Percentiles rank a stretch among this genome's conserved stretches.
These are phyloP conservation scores for Nymphalis polychloros DNA, from an alignment of 2,888 invertebrate genomes.

Conservation along the genomic window DNA sequence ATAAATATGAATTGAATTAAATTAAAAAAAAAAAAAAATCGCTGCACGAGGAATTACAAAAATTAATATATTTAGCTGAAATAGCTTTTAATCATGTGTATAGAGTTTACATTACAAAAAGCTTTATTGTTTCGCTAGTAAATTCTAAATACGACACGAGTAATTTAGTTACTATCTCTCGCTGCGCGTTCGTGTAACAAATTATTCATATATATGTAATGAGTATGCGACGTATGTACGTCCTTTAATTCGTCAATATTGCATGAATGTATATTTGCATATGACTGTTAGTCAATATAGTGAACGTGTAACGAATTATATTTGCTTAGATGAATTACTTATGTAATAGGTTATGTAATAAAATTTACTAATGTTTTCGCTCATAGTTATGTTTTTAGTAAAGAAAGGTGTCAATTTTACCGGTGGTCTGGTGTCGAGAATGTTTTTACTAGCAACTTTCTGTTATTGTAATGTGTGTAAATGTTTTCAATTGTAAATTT, in stretches of 20 bases:
- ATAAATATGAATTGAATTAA: no score
- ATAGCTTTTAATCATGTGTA: no score
- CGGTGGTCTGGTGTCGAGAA: not conserved
- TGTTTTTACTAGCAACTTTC: not conserved
- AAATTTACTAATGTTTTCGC: slow-evolving; percentile 8
- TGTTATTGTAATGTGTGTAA: no score
- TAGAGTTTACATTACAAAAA: not conserved
- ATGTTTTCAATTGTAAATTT: no score
- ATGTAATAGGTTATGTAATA: slow-evolving; percentile 15
- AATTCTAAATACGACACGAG: not conserved
- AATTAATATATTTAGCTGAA: no score
- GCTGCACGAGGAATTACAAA: no score
- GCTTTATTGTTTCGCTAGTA: not conserved
- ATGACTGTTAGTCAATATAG: slow-evolving; percentile 28
- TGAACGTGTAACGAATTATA: slow-evolving; percentile 26
- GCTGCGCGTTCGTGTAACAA: not conserved
- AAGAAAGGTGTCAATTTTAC: not conserved
- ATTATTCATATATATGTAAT: slow-evolving; percentile 5
- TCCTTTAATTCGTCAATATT: slow-evolving; percentile 13
- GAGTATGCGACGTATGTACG: slow-evolving; percentile 5
- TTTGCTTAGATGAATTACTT: slow-evolving; percentile 19
- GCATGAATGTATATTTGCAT: slow-evolving; percentile 25
- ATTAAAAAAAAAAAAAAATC: no score
- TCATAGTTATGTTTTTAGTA: not conserved
- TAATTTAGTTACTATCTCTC: not conserved